Percentiles rank a stretch among this genome's conserved stretches.
Conservation (phyloP, 2,888 invertebrate species). For the Drosophila ustulata region DNA sequence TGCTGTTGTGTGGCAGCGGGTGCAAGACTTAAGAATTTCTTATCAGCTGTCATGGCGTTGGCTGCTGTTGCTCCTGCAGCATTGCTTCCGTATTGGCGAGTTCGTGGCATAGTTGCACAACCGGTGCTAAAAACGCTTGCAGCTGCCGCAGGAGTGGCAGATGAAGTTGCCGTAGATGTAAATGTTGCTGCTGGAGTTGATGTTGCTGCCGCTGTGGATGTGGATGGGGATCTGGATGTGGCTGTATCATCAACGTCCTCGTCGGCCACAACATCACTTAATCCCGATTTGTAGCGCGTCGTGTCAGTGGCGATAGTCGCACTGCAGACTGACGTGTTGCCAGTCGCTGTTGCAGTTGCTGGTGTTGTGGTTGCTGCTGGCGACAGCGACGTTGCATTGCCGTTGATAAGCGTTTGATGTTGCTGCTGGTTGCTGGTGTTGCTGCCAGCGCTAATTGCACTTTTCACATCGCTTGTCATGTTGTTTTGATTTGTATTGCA, state of each 20-base stretch:
- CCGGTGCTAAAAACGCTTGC: constrained; percentile 77
- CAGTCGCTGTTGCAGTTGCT: constrained; percentile 43
- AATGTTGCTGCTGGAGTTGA: constrained; percentile 14
- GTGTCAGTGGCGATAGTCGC: constrained; percentile 73
- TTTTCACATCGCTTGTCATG: constrained; percentile 80
- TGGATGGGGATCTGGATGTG: constrained; percentile 29
- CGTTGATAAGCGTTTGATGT: constrained; percentile 72
- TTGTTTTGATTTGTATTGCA: constrained; percentile 81
- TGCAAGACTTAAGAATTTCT: constrained; percentile 74
- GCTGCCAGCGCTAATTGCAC: constrained; percentile 79
- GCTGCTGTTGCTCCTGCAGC: constrained; percentile 46
- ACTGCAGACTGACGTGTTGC: constrained; percentile 62
- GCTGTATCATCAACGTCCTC: constrained; percentile 68
- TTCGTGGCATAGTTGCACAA: constrained; percentile 82
- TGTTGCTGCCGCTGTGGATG: constrained; percentile 21
- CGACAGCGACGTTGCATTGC: constrained; percentile 57
- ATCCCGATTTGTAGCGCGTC: constrained; percentile 80
- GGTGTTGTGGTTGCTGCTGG: constrained; percentile 29
- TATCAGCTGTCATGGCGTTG: constrained; percentile 79
- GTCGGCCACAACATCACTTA: constrained; percentile 69
- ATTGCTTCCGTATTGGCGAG: constrained; percentile 74
- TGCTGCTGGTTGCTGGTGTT: constrained; percentile 36
- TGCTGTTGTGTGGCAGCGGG: constrained; percentile 45
- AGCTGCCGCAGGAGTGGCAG: constrained; percentile 56
- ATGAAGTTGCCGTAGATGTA: constrained; percentile 43